These are phyloP conservation scores for Stomatorhinus ivindoensis DNA, from an alignment of 2,113 vertebrate genomes.

Conservation along the genomic window DNA sequence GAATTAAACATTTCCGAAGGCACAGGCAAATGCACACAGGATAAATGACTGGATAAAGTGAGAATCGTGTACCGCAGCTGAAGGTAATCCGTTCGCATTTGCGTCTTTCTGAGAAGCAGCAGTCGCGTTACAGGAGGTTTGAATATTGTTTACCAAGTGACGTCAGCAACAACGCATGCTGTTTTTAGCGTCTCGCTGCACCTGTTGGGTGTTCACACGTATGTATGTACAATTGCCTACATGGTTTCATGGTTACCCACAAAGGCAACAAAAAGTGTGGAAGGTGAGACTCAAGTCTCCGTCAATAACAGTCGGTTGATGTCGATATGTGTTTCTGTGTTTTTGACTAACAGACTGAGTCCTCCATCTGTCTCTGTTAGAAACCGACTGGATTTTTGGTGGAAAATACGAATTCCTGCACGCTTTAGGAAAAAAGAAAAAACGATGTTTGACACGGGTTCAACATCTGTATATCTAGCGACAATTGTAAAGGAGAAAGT, in stretches of 20 bases:
- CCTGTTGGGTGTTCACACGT: not conserved
- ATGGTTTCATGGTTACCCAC: not conserved
- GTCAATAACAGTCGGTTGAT: not conserved
- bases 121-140: not conserved
- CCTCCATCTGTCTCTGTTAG: not conserved
- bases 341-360: not conserved
- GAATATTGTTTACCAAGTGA: conserved; percentile 17
- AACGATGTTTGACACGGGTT: not conserved
- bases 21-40: not conserved
- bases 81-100: not conserved
- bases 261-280: not conserved
- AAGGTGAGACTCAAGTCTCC: not conserved
- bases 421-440: not conserved
- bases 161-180: conserved; percentile 21
- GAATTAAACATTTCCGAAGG: not conserved
- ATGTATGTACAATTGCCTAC: not conserved
- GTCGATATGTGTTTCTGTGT: not conserved
- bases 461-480: not conserved
- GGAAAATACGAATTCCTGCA: not conserved
- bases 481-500: not conserved
- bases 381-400: not conserved
- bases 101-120: not conserved
- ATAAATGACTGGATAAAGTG: not conserved
- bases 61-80: not conserved
- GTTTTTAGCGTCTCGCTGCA: not conserved